phyloP scores from a whole-genome alignment of 2,113 vertebrate genomes.

The Megaptera novaeangliae region DNA sequence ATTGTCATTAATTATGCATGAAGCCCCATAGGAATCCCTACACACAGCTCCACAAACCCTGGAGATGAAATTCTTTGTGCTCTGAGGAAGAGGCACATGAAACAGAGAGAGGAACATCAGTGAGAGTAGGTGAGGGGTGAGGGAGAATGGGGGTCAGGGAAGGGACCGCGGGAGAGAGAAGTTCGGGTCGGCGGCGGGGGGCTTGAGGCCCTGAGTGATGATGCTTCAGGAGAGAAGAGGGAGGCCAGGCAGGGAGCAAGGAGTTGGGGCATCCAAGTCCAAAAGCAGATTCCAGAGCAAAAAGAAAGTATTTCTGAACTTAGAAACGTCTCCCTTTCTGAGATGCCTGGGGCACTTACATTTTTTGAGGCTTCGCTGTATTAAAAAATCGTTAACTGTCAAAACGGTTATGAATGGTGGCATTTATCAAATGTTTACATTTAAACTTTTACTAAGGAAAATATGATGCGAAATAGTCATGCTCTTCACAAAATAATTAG shows the following conservation, averaged over 20 bases:
- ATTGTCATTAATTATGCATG: conserved; percentile 69
- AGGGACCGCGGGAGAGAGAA: background rate
- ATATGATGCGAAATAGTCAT: background rate
- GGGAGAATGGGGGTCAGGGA: background rate
- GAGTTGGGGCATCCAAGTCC: background rate
- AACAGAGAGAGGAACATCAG: background rate
- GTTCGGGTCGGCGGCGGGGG: fast-evolving
- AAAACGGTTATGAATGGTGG: background rate
- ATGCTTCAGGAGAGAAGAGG: background rate
- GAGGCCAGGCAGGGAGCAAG: background rate
- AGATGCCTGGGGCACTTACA: background rate
- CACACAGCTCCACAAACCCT: background rate
- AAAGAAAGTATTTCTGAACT: background rate
- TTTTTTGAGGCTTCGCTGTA: background rate
- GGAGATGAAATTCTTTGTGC: background rate
- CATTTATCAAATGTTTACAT: background rate
- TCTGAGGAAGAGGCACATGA: background rate
- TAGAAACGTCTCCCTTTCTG: background rate
- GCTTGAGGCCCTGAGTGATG: background rate
- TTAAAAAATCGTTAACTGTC: background rate
- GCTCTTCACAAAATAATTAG: background rate
- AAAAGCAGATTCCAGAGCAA: background rate
- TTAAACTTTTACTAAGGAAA: conserved; percentile 8
- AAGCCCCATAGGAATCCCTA: background rate
- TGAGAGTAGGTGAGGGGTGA: background rate